phyloP scores from a whole-genome alignment of 1,140 invertebrate genomes.

The Drosophila littoralis region DNA sequence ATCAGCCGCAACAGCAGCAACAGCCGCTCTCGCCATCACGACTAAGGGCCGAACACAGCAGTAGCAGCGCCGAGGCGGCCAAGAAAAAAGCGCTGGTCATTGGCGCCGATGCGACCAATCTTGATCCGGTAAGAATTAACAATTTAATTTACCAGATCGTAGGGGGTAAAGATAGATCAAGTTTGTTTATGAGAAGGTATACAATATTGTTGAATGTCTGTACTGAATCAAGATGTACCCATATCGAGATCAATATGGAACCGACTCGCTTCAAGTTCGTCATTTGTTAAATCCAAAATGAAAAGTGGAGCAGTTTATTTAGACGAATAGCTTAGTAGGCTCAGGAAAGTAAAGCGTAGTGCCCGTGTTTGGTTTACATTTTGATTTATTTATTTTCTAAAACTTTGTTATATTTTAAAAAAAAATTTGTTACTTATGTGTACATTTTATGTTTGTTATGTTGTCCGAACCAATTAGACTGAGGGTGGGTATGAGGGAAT shows the following conservation, averaged over 20 bases:
- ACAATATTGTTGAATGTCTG: no score
- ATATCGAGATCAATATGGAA: no score
- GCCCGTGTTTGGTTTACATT: neutral
- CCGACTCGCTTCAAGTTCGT: no score
- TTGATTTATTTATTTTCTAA: neutral
- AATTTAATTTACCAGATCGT: no score
- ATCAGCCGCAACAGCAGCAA: slow-evolving; percentile 58
- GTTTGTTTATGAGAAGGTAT: no score
- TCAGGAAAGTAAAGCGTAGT: neutral
- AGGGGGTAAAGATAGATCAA: no score
- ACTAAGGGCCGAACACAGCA: slow-evolving; percentile 48
- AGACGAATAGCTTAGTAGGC: neutral
- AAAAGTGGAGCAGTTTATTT: neutral
- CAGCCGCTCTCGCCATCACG: slow-evolving; percentile 71
- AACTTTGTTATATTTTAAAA: neutral
- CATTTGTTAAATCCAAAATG: no score
- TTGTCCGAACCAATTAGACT: neutral
- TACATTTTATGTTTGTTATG: neutral
- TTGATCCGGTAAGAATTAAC: slow-evolving; percentile 87
- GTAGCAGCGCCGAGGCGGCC: slow-evolving; percentile 79
- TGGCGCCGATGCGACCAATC: slow-evolving; percentile 87
- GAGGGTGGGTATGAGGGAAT: neutral
- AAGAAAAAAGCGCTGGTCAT: slow-evolving; percentile 88
- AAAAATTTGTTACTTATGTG: neutral
- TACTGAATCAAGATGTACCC: no score